A percentile compares a stretch with the other conserved stretches of the same genome.
These are phyloP conservation scores for Xenops minutus DNA, from an alignment of 2,797 vertebrate genomes.

Conservation along the genomic window DNA sequence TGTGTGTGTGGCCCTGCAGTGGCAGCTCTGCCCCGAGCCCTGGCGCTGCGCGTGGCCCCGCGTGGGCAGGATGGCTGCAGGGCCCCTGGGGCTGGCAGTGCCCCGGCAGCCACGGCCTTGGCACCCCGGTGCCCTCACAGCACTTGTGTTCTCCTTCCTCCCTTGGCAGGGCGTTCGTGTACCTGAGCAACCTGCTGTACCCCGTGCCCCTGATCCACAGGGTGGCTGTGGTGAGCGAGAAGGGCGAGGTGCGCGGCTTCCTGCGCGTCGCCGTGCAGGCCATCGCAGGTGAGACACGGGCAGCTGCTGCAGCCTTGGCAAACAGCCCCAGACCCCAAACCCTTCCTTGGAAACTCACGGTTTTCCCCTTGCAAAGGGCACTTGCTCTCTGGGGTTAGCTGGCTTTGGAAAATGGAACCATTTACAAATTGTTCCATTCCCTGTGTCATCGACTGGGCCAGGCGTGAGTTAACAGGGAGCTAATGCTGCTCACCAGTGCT, in stretches of 20 bases:
- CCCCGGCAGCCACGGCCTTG: too few relatives aligned
- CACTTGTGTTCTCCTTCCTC: constrained; percentile 20
- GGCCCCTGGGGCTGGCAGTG: too few relatives aligned
- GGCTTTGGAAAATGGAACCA: too few relatives aligned
- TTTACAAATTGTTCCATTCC: background rate
- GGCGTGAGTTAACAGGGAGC: background rate
- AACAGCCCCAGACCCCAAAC: too few relatives aligned
- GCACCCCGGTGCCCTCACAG: too few relatives aligned
- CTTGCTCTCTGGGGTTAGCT: background rate
- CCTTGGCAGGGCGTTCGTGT: constrained; percentile 90
- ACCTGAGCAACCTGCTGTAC: constrained; percentile 97
- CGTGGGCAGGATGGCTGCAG: background rate
- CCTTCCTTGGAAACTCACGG: too few relatives aligned
- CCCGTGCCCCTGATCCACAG: constrained; percentile 95
- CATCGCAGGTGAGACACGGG: constrained; percentile 87
- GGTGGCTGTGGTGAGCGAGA: constrained; percentile 96
- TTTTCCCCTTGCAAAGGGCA: background rate
- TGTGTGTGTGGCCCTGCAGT: background rate
- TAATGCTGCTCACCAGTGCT: background rate
- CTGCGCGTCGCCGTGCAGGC: constrained; percentile 96
- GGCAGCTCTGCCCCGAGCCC: too few relatives aligned
- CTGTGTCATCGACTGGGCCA: background rate
- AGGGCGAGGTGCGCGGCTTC: constrained; percentile 94
- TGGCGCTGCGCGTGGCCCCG: background rate
- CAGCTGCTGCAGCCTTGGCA: background rate